Percentiles rank a stretch among this genome's conserved stretches.
Conservation (phyloP, 2,888 invertebrate species). For the Dascillus cervinus region DNA sequence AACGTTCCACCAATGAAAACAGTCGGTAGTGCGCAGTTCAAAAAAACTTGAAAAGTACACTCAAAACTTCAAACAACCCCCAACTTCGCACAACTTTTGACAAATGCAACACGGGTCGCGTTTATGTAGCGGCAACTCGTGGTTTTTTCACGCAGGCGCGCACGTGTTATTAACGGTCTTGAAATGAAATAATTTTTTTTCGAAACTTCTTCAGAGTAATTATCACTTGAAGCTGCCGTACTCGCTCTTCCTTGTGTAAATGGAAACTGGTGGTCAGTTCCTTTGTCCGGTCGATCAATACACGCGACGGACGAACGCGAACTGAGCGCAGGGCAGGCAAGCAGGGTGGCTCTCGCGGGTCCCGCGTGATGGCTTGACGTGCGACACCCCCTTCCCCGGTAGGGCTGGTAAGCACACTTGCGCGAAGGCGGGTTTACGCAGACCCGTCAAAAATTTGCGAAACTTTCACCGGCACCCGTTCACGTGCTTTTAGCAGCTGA, state of each 20-base stretch:
- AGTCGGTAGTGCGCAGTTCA: constrained; percentile 32
- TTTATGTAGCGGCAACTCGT: constrained; percentile 12
- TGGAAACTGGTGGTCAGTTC: constrained; percentile 46
- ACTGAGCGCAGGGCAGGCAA: constrained; percentile 35
- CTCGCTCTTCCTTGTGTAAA: constrained; percentile 30
- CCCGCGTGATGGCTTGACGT: constrained; percentile 50
- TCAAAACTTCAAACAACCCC: constrained; percentile 26
- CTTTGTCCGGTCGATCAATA: constrained; percentile 46
- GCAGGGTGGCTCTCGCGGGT: constrained; percentile 36
- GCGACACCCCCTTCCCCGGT: constrained; percentile 52
- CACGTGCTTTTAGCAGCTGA: too few species aligned
- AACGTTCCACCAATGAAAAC: constrained; percentile 27
- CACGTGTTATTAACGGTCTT: constrained; percentile 15
- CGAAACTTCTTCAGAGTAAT: too few species aligned
- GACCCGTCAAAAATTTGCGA: constrained; percentile 7
- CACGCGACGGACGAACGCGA: constrained; percentile 33
- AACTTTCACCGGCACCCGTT: too few species aligned
- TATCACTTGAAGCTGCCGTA: constrained; percentile 39
- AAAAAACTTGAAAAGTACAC: constrained; percentile 29
- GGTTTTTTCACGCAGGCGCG: constrained; percentile 23
- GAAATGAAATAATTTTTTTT: constrained; percentile 42
- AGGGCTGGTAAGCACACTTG: constrained; percentile 29
- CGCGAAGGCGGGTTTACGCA: constrained; percentile 40
- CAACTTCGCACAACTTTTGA: constrained; percentile 31
- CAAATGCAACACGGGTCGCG: constrained; percentile 26